Evolutionary conservation across 1,140 invertebrate genomes (phyloP), one percentile per base, ranked within the genome.

Genomic region (Apis cerana): DNA sequence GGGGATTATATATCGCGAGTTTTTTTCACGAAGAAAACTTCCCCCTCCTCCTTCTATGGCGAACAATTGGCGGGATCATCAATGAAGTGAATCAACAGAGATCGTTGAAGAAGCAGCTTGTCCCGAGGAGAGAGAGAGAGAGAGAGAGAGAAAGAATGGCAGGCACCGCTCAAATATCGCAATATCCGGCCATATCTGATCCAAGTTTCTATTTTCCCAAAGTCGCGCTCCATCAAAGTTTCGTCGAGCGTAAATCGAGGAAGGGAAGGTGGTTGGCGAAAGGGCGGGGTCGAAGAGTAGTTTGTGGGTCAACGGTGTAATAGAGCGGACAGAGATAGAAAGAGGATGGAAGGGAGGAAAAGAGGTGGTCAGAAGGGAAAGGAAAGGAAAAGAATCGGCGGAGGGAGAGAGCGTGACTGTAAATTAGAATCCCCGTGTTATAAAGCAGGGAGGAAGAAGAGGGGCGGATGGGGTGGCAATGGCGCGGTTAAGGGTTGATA

Each of bases 131-230:
- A 33, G 33, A 33, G 2, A 3, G 3, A 33, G 33, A 33, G 33
- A 33, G 33, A 33, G 33, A 43, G 33, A 43, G 52, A 59, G 62
- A 74, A 56, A 62, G 54, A 65, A 27, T 52, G 61, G 52, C 52
- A 52, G 61, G 52, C 52, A 52, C n/a, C 70, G 72, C 68, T 86
- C 76, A 74, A 84, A 77, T 84, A 87, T 87, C 78, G 75, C 84
- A 88, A 88, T 88, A 88, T 88, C 87, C 87, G 87, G 75, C 58
- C 69, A 52, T 78, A 85, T 69, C 79, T 85, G 86, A 88, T 85
- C 79, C 83, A 85, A 87, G 81, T 88, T 88, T 84, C 79, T 87
- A 87, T 88, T 88, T 88, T 85, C 80, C 87, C 80, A 69, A 83
- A 88, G 86, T 88, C 83, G 68, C n/a, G 85, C 79, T 71, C 77